Conservation (phyloP, 2,888 invertebrate species). For the Camptogramma bilineatum region DNA sequence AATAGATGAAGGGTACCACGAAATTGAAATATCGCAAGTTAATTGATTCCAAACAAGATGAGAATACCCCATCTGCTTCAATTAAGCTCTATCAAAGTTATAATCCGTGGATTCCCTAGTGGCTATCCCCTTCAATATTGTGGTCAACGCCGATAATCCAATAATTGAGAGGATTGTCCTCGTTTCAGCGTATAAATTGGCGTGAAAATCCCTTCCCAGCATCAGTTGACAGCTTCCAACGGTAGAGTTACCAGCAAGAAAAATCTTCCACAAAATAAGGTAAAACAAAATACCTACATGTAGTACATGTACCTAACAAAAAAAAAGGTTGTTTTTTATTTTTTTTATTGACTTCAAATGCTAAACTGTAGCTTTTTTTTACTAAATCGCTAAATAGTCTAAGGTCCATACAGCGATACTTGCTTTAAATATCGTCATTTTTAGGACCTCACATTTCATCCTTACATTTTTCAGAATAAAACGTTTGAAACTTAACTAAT, state of each 20-base stretch:
- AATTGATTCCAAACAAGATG: slow-evolving; percentile 38
- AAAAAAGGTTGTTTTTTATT: too few species aligned
- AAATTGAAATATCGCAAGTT: slow-evolving; percentile 13
- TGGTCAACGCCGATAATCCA: slow-evolving; percentile 78
- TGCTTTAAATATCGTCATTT: too few species aligned
- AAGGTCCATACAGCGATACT: too few species aligned
- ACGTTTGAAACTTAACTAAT: too few species aligned
- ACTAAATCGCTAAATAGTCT: too few species aligned
- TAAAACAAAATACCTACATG: slow-evolving; percentile 36
- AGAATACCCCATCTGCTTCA: slow-evolving; percentile 42
- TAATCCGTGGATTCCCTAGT: slow-evolving; percentile 58
- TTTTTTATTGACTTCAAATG: too few species aligned
- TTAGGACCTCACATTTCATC: too few species aligned
- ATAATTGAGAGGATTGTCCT: slow-evolving; percentile 65
- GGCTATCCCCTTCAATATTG: slow-evolving; percentile 65
- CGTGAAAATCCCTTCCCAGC: slow-evolving; percentile 53
- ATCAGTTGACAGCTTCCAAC: slow-evolving; percentile 69
- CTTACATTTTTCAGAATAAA: too few species aligned
- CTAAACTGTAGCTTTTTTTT: too few species aligned
- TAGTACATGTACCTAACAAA: too few species aligned
- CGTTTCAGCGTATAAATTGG: slow-evolving; percentile 68
- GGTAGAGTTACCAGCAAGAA: slow-evolving; percentile 62
- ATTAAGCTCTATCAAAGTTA: slow-evolving; percentile 74
- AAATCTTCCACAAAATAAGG: slow-evolving; percentile 47
- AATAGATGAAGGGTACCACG: not conserved